Base-by-base conservation (phyloP, 2,113 vertebrate genomes). In the Lagopus leucura region DNA sequence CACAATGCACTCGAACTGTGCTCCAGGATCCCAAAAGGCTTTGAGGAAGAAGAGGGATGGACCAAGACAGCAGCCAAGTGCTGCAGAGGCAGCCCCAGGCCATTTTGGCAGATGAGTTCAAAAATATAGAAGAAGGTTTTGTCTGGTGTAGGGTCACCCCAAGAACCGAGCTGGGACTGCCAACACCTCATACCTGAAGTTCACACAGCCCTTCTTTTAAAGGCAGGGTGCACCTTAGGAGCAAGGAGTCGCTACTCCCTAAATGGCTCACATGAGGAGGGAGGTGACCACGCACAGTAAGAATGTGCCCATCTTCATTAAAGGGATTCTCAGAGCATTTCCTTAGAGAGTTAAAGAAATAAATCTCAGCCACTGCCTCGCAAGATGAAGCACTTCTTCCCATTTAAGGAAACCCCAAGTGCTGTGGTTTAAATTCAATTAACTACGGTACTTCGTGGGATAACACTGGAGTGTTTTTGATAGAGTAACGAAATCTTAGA, bases 281-380 rank as follows among this genome's bases (percentile, higher is more conserved):
- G 57, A 91, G 69, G 69, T 86, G 69, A 93, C 24, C 52, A 81
- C 5, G 20, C 72, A 89, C 55, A 19, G 54, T 19, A 91, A 43
- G 79, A 94, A 93, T 82, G 54, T 6, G 14, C 28, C 66, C 78
- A 67, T 48, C 6, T 0, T 89, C 72, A 47, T 60, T 67, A 66
- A 74, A 90, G 5, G 14, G 38, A 20, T 71, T 77, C 84, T 77
- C 28, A 60, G 25, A 67, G 64, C 55, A 70, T 57, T 54, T 86
- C 92, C 75, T 84, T 78, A 83, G 82, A 76, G 67, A 52, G 43
- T 78, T 65, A 79, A 64, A 75, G 82, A 79, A 91, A 90, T 48
- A 82, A 78, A 90, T 45, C 73, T 52, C 75, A 66, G n/a, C 12
- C 4, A 2, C 34, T 81, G 79, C 32, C 54, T 75, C 86, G 75